Conservation (phyloP, 2,797 vertebrate genomes). For the Artibeus jamaicensis region DNA sequence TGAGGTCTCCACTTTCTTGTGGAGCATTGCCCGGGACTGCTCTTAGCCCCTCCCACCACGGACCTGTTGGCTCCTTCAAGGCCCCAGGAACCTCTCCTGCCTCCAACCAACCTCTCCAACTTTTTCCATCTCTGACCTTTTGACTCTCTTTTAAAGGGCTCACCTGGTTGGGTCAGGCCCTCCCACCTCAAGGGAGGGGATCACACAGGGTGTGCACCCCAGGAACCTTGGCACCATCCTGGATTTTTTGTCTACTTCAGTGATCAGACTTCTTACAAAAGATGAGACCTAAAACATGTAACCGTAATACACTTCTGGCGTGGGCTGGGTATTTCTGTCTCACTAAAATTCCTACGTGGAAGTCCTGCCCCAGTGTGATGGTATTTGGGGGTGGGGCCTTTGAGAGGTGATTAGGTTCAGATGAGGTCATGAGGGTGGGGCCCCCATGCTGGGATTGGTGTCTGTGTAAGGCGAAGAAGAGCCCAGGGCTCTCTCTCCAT, state of each 20-base stretch:
- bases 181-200: neutral
- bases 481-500: neutral
- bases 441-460: neutral
- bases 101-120: neutral
- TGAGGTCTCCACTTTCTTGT: neutral
- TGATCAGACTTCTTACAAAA: neutral
- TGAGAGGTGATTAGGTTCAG: neutral
- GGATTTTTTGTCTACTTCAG: neutral
- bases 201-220: accelerated
- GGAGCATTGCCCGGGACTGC: neutral
- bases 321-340: neutral
- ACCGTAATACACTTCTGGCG: neutral
- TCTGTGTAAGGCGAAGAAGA: neutral
- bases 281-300: neutral
- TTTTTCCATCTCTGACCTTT: neutral
- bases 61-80: neutral
- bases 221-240: neutral
- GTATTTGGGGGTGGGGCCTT: too few relatives aligned
- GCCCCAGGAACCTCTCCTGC: neutral
- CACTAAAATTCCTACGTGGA: neutral
- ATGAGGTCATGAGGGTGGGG: neutral
- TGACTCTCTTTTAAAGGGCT: too few relatives aligned
- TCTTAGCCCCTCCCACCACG: neutral
- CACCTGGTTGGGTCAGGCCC: neutral
- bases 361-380: too few relatives aligned